These are phyloP conservation scores for Erebia epiphron DNA, from an alignment of 2,888 invertebrate genomes.

Conservation along the genomic window DNA sequence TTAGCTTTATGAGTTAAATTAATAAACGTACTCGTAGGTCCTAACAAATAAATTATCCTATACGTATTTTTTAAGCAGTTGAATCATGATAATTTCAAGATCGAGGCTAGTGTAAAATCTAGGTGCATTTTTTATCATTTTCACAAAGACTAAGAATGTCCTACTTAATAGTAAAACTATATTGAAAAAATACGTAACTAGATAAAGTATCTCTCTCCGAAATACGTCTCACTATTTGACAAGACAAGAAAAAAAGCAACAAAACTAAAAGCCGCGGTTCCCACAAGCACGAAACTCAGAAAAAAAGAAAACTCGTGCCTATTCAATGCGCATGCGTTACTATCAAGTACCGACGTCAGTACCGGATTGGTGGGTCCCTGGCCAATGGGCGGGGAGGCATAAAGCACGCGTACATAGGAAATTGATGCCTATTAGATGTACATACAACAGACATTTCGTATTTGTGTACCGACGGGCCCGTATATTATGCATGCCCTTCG, in stretches of 20 bases:
- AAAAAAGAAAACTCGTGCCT: slow-evolving; percentile 14
- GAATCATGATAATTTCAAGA: no score
- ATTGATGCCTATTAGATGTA: slow-evolving; percentile 45
- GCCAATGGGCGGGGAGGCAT: slow-evolving; percentile 61
- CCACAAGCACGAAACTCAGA: slow-evolving; percentile 18
- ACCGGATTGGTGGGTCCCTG: slow-evolving; percentile 54
- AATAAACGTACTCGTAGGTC: no score
- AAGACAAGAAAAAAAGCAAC: not conserved
- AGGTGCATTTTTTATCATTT: no score
- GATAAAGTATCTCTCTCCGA: not conserved
- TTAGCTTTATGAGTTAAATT: no score
- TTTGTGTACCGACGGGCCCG: not conserved
- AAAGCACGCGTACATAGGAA: slow-evolving; percentile 56
- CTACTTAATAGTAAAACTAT: no score
- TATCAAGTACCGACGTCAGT: slow-evolving; percentile 39
- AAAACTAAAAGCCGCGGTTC: slow-evolving; percentile 1
- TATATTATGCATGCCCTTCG: not conserved
- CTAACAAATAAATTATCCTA: no score
- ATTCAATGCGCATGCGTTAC: slow-evolving; percentile 37
- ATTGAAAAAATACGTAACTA: not conserved
- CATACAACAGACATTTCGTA: not conserved
- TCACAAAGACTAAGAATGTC: no score
- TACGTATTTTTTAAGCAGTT: no score
- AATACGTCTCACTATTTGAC: not conserved
- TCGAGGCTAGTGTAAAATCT: no score